These are phyloP conservation scores for Chlamydotis undulata DNA, from an alignment of 2,113 vertebrate genomes.

Conservation along the genomic window DNA sequence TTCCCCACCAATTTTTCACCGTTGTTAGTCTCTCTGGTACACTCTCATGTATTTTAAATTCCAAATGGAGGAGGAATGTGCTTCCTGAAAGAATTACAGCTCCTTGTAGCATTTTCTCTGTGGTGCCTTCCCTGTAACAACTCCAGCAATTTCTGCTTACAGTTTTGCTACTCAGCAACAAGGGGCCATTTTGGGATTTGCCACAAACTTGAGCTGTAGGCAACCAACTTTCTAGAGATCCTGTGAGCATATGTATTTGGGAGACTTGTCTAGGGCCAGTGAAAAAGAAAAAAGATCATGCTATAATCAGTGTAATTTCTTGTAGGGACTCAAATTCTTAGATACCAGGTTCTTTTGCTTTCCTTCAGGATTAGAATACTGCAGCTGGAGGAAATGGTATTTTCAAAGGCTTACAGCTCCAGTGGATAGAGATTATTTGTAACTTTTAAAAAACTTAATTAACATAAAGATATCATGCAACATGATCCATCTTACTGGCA, in stretches of 20 bases:
- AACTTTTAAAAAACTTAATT: background rate
- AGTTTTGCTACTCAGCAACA: background rate
- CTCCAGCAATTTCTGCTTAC: background rate
- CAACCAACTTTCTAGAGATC: background rate
- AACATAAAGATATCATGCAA: background rate
- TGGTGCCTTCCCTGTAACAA: background rate
- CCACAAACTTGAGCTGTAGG: background rate
- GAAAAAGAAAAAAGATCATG: background rate
- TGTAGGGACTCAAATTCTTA: background rate
- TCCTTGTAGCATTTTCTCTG: background rate
- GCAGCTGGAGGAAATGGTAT: background rate
- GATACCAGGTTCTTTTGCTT: background rate
- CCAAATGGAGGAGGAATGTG: background rate
- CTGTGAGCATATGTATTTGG: background rate
- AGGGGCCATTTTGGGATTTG: background rate
- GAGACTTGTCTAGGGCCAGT: background rate
- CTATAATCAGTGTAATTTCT: background rate
- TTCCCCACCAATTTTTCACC: background rate
- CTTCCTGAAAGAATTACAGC: background rate
- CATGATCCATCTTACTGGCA: background rate
- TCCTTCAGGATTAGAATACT: background rate
- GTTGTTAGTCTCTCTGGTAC: background rate
- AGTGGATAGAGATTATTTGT: background rate
- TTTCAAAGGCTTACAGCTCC: background rate
- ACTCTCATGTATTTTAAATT: background rate